Evolutionary conservation across 1,140 invertebrate genomes (phyloP), one percentile per base, ranked within the genome.

Genomic region (Rhizoglyphus robini): DNA sequence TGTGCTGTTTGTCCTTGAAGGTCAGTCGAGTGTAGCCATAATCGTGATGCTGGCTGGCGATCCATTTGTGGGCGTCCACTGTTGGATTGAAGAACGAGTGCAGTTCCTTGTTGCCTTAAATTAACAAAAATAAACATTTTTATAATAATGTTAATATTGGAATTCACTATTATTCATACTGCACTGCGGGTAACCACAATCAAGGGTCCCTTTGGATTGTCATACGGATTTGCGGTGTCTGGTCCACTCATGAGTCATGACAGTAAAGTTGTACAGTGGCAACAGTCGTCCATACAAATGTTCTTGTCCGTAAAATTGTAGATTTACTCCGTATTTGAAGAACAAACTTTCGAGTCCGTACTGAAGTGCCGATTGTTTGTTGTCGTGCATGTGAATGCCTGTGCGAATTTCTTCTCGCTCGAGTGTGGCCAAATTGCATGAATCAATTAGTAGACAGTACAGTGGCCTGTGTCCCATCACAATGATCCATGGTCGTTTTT

Each of bases 251-350:
- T n/a, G n/a, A n/a, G n/a, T n/a, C n/a, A n/a, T 74, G 70, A 86
- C 87, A 63, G 81, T 81, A 67, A 83, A 82, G 74, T 97, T 84
- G 75, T 92, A 97, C 57, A 96, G 81, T 0, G 95, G 93, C 84
- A 85, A 96, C 63, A 95, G 77, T 38, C 95, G 78, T 78, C 97
- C 92, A 74, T 97, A 97, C 27, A 87, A 87, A 77, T 97, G 93
- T 75, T 97, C 90, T 76, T 97, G 94, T 0, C 90, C 93, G 88
- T 90, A 95, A n/a, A 97, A 80, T 73, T 86, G 83, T 57, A 96
- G 75, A 78, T 98, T 95, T n/a, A 98, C 95, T 54, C 88, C 89
- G 73, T 89, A 84, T 58, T 88, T 80, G 70, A 61, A 65, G 3
- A 68, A 88, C 4, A 97, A 73, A 36, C 89, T 79, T 78, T 97